Conservation (phyloP, 1,140 invertebrate species). For the Ooceraea biroi region DNA sequence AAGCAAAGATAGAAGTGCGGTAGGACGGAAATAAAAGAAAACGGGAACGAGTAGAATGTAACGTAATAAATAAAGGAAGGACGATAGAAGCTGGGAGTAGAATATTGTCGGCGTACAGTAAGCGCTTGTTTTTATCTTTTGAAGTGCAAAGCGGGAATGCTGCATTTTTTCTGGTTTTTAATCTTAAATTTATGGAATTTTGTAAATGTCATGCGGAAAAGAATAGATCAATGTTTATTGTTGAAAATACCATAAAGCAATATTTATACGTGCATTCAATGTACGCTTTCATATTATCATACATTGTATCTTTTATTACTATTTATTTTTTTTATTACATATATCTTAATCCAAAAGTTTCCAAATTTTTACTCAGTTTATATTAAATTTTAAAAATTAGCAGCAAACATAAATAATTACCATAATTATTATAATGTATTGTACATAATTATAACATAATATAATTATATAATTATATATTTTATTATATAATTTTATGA, state of each 20-base stretch:
- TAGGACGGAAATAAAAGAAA: background rate
- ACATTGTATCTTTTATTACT: too few relatives aligned
- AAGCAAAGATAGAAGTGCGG: background rate
- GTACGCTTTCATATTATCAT: too few relatives aligned
- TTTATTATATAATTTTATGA: too few relatives aligned
- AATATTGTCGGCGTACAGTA: background rate
- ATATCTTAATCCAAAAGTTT: background rate
- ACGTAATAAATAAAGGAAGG: constrained; percentile 36
- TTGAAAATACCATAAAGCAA: background rate
- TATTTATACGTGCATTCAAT: background rate
- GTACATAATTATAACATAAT: too few relatives aligned
- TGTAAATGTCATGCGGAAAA: background rate
- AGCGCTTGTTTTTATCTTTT: background rate
- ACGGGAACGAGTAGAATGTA: background rate
- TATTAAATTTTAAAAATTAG: background rate
- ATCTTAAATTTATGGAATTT: constrained; percentile 8
- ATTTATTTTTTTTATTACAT: too few relatives aligned
- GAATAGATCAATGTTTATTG: background rate
- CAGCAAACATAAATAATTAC: background rate
- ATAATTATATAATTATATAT: too few relatives aligned
- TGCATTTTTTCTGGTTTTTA: background rate
- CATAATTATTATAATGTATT: background rate
- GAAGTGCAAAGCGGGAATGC: background rate
- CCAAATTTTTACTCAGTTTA: background rate
- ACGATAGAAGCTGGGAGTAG: constrained; percentile 12